Evolutionary conservation across 2,113 vertebrate species (phyloP), one percentile per base, ranked within the genome.

Genomic region (Myrmophylax atrothorax): DNA sequence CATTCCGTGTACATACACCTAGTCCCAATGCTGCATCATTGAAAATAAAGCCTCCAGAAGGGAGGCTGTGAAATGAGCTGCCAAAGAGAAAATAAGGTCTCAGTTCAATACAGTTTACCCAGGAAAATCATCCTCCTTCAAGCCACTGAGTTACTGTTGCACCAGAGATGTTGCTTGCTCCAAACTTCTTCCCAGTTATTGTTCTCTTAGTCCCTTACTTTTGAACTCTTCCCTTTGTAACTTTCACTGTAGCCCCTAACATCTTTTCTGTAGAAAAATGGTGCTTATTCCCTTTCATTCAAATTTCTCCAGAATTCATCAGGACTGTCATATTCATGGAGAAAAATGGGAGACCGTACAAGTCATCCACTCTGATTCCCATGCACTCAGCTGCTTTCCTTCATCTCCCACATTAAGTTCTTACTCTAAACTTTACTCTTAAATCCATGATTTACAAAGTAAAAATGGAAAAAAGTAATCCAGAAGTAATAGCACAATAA

Each of bases 1-100:
- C 29, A 0, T 46, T 68, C 77, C 28, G 33, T 25, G 15, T 8
- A 33, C 3, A 0, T 18, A 42, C 18, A 31, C 18, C 19, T 35
- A 14, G 31, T 55, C 22, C 55, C 35, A 70, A 1, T 5, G 7
- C 28, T 58, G 14, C 5, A 4, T 3, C 14, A 33, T 2, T 38
- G 26, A 52, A 91, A 75, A 76, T 37, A 42, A 63, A 8, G n/a
- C n/a, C 12, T 69, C 55, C 35, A 33, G 11, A 56, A 56, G 18
- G 14, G 46, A 89, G 12, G 24, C 15, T 73, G 24, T 18, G 40
- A 80, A 84, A 89, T 14, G 33, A 64, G 26, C 10, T 69, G 35
- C 18, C 31, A 44, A 85, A 67, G 33, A 49, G 28, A 74, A n/a
- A 80, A 31, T 6, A 42, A 88, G 4, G 44, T 44, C 66, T 83